Evolutionary conservation across 2,797 vertebrate genomes (phyloP).

Genomic region (Bradypodion ventrale): DNA sequence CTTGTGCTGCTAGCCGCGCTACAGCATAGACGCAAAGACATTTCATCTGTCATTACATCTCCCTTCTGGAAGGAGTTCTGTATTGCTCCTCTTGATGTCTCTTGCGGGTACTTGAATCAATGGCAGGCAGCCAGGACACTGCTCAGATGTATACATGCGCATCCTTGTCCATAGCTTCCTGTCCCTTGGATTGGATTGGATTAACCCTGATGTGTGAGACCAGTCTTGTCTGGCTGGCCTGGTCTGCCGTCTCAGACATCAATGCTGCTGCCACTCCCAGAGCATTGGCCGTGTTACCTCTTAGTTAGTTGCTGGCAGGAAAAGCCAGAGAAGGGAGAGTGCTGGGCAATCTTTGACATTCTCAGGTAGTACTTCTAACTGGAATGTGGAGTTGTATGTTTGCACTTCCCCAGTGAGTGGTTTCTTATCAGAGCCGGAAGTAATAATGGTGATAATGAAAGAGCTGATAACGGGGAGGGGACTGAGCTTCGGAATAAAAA

Average conservation of each 20-base stretch:
- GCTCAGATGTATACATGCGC: background rate
- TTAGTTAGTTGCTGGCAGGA: too few species aligned
- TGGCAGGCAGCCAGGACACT: background rate
- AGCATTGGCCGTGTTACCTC: too few species aligned
- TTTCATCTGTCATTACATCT: background rate
- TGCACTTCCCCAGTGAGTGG: constrained; percentile 2
- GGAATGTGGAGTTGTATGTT: constrained; percentile 2
- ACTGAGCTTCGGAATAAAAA: background rate
- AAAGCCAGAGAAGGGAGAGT: background rate
- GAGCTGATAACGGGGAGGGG: background rate
- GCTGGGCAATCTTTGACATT: background rate
- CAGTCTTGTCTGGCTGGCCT: background rate
- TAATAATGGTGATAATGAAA: constrained; percentile 14
- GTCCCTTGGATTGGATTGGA: background rate
- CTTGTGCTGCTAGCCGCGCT: too few species aligned
- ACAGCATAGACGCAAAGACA: too few species aligned
- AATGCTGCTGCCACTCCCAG: too few species aligned
- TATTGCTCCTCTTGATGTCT: background rate
- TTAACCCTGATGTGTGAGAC: background rate
- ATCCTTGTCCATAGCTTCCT: too few species aligned
- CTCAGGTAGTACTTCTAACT: background rate
- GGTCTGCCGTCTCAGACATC: background rate
- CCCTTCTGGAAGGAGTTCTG: background rate
- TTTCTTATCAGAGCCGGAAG: constrained; percentile 24
- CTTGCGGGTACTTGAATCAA: background rate